Evolutionary conservation across 2,888 invertebrate genomes (phyloP).

Genomic region (Lasioglossum figueresi): DNA sequence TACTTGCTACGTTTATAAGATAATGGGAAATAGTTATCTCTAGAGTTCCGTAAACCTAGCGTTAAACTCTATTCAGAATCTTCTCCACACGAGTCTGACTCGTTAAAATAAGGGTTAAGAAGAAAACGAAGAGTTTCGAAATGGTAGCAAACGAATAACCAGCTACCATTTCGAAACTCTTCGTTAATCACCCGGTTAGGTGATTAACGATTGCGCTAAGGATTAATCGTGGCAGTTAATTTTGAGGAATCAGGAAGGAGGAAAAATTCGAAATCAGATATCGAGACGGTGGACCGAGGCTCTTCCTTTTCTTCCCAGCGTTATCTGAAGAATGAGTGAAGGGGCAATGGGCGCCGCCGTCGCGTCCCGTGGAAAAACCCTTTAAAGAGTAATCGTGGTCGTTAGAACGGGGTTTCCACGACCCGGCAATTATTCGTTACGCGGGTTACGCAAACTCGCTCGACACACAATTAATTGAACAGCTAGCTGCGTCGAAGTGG

Average conservation of each 20-base stretch:
- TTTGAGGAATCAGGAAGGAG: not conserved
- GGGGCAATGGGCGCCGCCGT: conserved; percentile 36
- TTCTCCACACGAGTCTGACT: too few relatives aligned
- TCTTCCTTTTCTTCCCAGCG: conserved; percentile 33
- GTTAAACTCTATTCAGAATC: too few relatives aligned
- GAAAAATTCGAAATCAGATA: not conserved
- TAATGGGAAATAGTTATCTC: too few relatives aligned
- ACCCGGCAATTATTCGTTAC: conserved; percentile 47
- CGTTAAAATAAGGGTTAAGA: too few relatives aligned
- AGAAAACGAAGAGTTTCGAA: not conserved
- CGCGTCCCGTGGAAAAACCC: conserved; percentile 30
- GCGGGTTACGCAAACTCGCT: conserved; percentile 33
- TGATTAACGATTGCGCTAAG: not conserved
- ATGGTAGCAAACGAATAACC: not conserved
- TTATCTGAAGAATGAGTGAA: conserved; percentile 34
- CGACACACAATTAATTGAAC: conserved; percentile 42
- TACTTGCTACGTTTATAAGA: too few relatives aligned
- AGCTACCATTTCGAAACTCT: too few relatives aligned
- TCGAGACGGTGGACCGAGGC: not conserved
- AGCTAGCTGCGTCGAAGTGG: conserved; percentile 24
- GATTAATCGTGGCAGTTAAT: not conserved
- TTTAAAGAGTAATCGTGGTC: conserved; percentile 45
- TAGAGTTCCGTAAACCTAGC: too few relatives aligned
- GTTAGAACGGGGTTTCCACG: conserved; percentile 32
- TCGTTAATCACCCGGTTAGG: too few relatives aligned